Evolutionary conservation across 2,113 vertebrate genomes (phyloP).

Genomic region (Seriola aureovittata): DNA sequence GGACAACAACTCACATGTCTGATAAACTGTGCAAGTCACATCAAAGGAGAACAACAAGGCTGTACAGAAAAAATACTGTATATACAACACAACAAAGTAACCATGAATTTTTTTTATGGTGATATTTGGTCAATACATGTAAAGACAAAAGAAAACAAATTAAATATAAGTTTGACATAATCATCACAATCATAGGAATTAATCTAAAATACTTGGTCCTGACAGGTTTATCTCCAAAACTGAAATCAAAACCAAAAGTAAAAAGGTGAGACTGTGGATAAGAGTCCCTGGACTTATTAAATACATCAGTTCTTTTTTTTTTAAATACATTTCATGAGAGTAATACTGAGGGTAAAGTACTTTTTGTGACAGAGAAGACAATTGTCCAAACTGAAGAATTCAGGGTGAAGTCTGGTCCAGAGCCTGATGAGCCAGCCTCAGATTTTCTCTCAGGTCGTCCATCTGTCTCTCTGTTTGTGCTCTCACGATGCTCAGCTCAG

Average conservation of each 20-base stretch:
- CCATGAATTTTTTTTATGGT: background rate
- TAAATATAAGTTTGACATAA: background rate
- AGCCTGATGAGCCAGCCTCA: conserved; percentile 71
- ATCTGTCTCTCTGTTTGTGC: conserved; percentile 64
- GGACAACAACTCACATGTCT: background rate
- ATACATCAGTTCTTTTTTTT: background rate
- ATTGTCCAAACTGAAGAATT: background rate
- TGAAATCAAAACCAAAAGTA: no score
- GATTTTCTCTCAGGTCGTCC: conserved; percentile 77
- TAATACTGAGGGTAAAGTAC: background rate
- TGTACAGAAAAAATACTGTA: conserved; percentile 21
- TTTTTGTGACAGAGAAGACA: background rate
- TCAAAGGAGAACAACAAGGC: background rate
- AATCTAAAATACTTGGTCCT: background rate
- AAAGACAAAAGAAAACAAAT: background rate
- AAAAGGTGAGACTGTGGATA: no score
- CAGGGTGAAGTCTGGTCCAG: conserved; percentile 53
- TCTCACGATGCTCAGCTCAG: conserved; percentile 72
- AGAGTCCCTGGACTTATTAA: background rate
- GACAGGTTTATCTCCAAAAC: background rate
- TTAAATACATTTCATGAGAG: background rate
- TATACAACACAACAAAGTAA: background rate
- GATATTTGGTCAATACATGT: background rate
- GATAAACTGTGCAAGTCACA: background rate
- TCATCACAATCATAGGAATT: background rate